Conservation (phyloP, 2,797 vertebrate species). For the Cichlasoma orientale region DNA sequence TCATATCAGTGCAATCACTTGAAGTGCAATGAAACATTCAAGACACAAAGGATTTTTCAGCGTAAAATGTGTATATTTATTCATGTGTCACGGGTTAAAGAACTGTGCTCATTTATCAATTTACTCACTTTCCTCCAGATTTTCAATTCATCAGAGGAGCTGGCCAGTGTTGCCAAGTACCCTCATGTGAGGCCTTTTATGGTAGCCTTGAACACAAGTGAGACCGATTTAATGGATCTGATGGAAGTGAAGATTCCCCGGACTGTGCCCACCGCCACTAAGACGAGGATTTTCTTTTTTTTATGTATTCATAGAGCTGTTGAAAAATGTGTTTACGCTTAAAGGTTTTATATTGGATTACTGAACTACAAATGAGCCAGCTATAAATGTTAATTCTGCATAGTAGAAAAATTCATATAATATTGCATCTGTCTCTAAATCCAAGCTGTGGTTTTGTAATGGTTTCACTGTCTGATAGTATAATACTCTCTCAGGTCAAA, state of each 20-base stretch:
- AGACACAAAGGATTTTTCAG: neutral
- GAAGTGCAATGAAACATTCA: conserved; percentile 43
- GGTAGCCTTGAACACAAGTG: conserved; percentile 65
- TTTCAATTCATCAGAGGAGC: conserved; percentile 84
- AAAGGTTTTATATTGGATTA: neutral
- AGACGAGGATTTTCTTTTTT: neutral
- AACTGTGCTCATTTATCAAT: neutral
- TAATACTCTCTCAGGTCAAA: neutral
- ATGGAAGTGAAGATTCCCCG: conserved; percentile 77
- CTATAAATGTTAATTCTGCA: neutral
- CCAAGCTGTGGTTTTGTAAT: neutral
- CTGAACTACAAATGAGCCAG: neutral
- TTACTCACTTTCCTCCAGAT: conserved; percentile 72
- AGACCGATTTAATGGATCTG: conserved; percentile 82
- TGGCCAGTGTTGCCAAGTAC: conserved; percentile 71
- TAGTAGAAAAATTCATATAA: no score
- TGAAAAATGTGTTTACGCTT: neutral
- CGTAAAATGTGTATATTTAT: neutral
- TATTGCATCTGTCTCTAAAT: neutral
- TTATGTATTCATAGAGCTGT: conserved; percentile 1
- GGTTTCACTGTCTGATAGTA: neutral
- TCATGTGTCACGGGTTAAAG: neutral
- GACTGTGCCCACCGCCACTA: conserved; percentile 84
- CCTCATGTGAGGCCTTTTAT: conserved; percentile 85
- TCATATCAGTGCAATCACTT: neutral